Percentiles rank a stretch among this genome's conserved stretches.
phyloP scores from a whole-genome alignment of 2,113 vertebrate genomes.

The Saiga tatarica region DNA sequence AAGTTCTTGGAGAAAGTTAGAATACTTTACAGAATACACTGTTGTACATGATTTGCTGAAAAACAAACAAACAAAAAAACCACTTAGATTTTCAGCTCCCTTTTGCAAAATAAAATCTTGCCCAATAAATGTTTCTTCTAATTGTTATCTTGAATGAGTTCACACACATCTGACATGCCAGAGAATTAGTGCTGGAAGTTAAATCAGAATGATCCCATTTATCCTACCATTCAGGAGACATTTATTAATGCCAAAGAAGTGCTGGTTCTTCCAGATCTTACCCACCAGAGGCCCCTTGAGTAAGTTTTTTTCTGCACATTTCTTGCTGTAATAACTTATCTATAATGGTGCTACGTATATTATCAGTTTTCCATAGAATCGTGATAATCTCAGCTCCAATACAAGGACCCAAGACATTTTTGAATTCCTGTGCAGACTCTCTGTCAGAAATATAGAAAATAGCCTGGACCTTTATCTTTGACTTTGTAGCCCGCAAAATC shows the following conservation, averaged over 20 bases:
- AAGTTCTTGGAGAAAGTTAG: background rate
- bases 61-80: background rate
- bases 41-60: accelerated
- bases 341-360: accelerated
- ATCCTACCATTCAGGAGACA: background rate
- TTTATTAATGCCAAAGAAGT: background rate
- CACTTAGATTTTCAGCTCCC: background rate
- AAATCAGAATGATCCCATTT: background rate
- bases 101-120: background rate
- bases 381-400: background rate
- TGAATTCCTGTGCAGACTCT: background rate
- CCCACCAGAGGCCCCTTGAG: background rate
- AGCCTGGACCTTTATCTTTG: too few relatives aligned
- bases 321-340: background rate
- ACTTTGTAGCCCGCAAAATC: accelerated
- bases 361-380: background rate
- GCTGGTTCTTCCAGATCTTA: background rate
- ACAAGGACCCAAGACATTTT: background rate
- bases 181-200: background rate
- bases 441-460: background rate
- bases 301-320: background rate
- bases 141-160: background rate
- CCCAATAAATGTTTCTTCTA: background rate
- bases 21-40: accelerated
- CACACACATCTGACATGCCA: background rate